Percentiles rank a stretch among this genome's conserved stretches.
phyloP scores from a whole-genome alignment of 2,797 vertebrate genomes.

The Sebastes cheni region DNA sequence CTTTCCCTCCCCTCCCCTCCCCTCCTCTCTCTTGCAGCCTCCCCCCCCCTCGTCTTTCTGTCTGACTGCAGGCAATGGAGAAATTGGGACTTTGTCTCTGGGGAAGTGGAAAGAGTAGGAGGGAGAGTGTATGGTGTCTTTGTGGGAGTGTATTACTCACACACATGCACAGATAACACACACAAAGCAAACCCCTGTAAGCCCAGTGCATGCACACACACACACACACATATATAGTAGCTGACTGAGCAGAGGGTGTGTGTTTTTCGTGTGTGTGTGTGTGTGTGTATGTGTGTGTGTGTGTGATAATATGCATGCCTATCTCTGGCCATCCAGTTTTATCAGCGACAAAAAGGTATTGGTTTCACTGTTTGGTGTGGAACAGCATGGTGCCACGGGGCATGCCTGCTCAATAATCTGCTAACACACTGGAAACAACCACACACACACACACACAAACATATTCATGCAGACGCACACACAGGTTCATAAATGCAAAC shows the following conservation, averaged over 20 bases:
- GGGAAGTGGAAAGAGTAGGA: conserved; percentile 68
- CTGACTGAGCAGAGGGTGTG: conserved; percentile 10
- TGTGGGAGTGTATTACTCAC: conserved; percentile 67
- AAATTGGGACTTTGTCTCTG: conserved; percentile 77
- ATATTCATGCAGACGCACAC: not conserved
- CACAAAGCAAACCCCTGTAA: conserved; percentile 48
- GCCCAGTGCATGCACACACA: not conserved
- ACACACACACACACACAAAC: conserved; percentile 5
- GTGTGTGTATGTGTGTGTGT: conserved; percentile 12
- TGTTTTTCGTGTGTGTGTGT: conserved; percentile 1
- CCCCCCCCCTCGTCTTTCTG: conserved; percentile 14
- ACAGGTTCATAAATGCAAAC: conserved; percentile 34
- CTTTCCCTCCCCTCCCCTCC: conserved; percentile 9
- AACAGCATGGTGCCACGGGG: conserved; percentile 70
- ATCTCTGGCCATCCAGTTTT: conserved; percentile 74
- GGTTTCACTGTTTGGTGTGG: conserved; percentile 74
- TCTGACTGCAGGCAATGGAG: conserved; percentile 71
- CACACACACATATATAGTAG: conserved; percentile 6
- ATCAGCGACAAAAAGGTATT: conserved; percentile 76
- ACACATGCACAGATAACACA: conserved; percentile 59
- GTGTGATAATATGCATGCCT: conserved; percentile 76
- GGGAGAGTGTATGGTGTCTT: conserved; percentile 67
- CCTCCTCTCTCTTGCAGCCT: not conserved
- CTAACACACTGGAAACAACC: conserved; percentile 39
- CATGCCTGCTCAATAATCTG: conserved; percentile 73